These are phyloP conservation scores for Neolamprologus cancellatus DNA, from an alignment of 2,113 vertebrate genomes.

Conservation along the genomic window DNA sequence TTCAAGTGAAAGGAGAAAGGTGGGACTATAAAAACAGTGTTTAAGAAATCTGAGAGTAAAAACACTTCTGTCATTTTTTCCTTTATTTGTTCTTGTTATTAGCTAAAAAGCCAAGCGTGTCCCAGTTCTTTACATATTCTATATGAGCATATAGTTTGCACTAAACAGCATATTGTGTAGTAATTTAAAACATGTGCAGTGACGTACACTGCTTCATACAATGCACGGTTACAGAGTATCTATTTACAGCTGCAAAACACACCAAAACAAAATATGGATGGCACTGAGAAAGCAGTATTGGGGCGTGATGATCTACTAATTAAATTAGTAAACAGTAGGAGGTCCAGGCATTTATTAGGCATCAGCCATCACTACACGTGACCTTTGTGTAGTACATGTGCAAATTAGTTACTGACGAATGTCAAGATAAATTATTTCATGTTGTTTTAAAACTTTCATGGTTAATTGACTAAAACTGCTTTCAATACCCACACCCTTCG, in stretches of 20 bases:
- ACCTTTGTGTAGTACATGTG: neutral
- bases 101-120: neutral
- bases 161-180: neutral
- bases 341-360: neutral
- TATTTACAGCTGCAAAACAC: neutral
- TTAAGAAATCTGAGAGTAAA: neutral
- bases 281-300: neutral
- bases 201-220: neutral
- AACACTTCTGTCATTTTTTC: accelerated
- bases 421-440: neutral
- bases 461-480: neutral
- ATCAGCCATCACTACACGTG: neutral
- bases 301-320: neutral
- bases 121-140: neutral
- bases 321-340: neutral
- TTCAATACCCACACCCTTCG: neutral
- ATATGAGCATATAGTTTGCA: neutral
- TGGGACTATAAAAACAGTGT: neutral
- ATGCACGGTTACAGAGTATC: neutral
- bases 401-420: neutral
- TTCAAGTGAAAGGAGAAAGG: neutral
- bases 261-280: neutral
- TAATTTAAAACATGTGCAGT: neutral
- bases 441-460: neutral
- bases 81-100: neutral